Evolutionary conservation across 2,797 vertebrate species (phyloP).

Genomic region (Ctenochaetus hawaiiensis): DNA sequence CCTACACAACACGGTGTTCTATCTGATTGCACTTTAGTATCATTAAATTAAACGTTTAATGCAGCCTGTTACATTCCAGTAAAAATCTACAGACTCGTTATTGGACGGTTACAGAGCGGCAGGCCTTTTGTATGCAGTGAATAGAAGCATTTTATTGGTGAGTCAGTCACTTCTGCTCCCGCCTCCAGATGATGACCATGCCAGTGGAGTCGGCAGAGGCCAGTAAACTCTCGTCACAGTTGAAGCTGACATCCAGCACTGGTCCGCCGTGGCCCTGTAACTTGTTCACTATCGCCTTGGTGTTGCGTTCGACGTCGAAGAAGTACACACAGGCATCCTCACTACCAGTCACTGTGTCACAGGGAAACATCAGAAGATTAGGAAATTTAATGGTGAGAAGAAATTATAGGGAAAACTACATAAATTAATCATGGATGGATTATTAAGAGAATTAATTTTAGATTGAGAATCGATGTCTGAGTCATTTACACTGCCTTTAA

Average conservation of each 20-base stretch:
- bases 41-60: slow-evolving; percentile 64
- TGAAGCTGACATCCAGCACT: slow-evolving; percentile 94
- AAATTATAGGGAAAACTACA: not conserved
- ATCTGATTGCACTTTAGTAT: slow-evolving; percentile 74
- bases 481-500: not conserved
- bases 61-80: slow-evolving; percentile 68
- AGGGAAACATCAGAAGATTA: too few species aligned
- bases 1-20: slow-evolving; percentile 56
- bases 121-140: slow-evolving; percentile 27
- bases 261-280: slow-evolving; percentile 94
- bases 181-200: slow-evolving; percentile 96
- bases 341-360: slow-evolving; percentile 92
- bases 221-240: slow-evolving; percentile 95
- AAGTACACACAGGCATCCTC: slow-evolving; percentile 96
- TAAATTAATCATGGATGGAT: slow-evolving; percentile 12
- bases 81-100: slow-evolving; percentile 57
- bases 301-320: slow-evolving; percentile 94
- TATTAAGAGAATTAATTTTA: not conserved
- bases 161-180: slow-evolving; percentile 91
- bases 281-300: slow-evolving; percentile 94
- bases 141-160: slow-evolving; percentile 57
- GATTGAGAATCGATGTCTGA: not conserved
- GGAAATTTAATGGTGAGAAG: too few species aligned
- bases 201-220: slow-evolving; percentile 93
- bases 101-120: slow-evolving; percentile 61